These are phyloP conservation scores for Neopelma chrysocephalum DNA, from an alignment of 2,797 vertebrate genomes.

Conservation along the genomic window DNA sequence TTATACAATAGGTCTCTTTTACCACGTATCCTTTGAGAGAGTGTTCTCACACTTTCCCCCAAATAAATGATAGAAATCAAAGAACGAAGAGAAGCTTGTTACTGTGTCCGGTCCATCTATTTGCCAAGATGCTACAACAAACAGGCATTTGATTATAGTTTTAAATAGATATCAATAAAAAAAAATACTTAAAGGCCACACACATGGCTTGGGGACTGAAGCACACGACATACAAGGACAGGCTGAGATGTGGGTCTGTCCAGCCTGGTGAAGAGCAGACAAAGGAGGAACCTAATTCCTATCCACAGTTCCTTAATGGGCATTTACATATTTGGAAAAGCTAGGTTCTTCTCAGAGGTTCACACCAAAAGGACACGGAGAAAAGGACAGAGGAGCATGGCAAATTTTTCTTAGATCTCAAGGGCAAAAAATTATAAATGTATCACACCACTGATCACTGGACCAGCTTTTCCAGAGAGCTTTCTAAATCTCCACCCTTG, in stretches of 20 bases:
- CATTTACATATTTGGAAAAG: neutral
- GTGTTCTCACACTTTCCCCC: conserved; percentile 14
- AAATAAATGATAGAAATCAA: conserved; percentile 14
- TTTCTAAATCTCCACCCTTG: neutral
- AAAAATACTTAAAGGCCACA: neutral
- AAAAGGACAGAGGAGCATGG: neutral
- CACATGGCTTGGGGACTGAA: neutral
- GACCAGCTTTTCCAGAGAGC: neutral
- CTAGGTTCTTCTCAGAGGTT: neutral
- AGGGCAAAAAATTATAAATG: neutral
- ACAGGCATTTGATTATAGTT: neutral
- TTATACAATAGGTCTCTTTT: conserved; percentile 55
- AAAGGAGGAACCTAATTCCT: neutral
- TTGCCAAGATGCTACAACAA: conserved; percentile 4
- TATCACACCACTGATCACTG: neutral
- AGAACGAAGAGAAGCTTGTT: neutral
- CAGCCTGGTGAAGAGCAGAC: neutral
- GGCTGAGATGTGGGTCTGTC: neutral
- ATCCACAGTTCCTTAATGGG: neutral
- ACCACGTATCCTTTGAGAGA: neutral
- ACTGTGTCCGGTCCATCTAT: neutral
- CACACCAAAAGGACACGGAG: neutral
- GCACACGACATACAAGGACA: neutral
- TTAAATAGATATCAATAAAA: neutral
- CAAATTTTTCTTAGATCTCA: neutral